Percentiles rank a stretch among this genome's conserved stretches.
Conservation (phyloP, 1,140 invertebrate genomes). For the Brachionus asplanchnoidis region DNA sequence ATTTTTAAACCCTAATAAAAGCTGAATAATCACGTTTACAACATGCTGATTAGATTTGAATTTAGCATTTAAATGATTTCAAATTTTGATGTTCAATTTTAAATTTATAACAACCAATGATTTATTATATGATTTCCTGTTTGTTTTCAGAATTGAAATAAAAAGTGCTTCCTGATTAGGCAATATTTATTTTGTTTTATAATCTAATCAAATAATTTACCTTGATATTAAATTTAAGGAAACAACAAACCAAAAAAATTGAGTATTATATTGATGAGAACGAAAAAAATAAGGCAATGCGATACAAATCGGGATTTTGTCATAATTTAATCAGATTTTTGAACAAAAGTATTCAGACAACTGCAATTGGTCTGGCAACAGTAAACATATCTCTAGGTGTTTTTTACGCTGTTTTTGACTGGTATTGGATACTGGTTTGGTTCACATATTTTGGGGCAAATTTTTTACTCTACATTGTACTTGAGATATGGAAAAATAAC, state of each 20-base stretch:
- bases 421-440: slow-evolving; percentile 44
- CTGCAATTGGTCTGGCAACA: slow-evolving; percentile 42
- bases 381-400: slow-evolving; percentile 45
- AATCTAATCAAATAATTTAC: slow-evolving; percentile 9
- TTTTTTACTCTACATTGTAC: slow-evolving; percentile 25
- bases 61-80: neutral
- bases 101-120: neutral
- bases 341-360: neutral
- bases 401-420: slow-evolving; percentile 43
- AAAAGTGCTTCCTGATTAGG: neutral
- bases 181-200: neutral
- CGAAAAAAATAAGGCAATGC: neutral
- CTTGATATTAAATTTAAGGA: slow-evolving; percentile 12
- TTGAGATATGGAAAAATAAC: neutral
- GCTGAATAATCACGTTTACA: slow-evolving; percentile 4
- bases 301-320: neutral
- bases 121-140: slow-evolving; percentile 16
- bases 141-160: neutral
- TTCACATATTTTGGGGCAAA: slow-evolving; percentile 43
- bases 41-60: neutral
- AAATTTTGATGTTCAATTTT: neutral
- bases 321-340: neutral
- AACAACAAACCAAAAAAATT: slow-evolving; percentile 31
- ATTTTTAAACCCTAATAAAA: neutral
- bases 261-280: slow-evolving; percentile 40